Evolutionary conservation across 1,140 invertebrate genomes (phyloP), one percentile per base, ranked within the genome.

Genomic region (Anastatus disparis): DNA sequence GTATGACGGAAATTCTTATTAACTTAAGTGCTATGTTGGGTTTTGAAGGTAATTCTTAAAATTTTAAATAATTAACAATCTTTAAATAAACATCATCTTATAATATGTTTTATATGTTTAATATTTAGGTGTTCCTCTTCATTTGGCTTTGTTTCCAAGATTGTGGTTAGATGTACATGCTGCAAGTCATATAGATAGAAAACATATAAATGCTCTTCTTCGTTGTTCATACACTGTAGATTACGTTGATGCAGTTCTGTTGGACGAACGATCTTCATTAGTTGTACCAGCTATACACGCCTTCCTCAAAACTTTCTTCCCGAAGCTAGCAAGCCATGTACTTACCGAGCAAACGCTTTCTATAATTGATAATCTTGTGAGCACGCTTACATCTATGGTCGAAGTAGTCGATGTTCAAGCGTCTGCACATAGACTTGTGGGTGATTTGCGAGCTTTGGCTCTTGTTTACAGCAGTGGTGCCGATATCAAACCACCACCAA

Each of bases 21-120:
- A 92, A 91, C 76, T 82, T 96, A 52, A 93, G 92, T 80, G 93
- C 93, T 26, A 92, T 95, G 89, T 90, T 95, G 44, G 95, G 94
- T 59, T 92, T 93, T 76, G 95, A 97, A 88, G 94, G 89, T 77
- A 48, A 48, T 20, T 22, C 3, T 20, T 48, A 44, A 44, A 44
- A 44, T 44, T 15, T 7, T 44, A 35, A 55, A 55, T 52, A 55
- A 35, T 55, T 9, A 55, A 35, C 24, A 3, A 17, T 58, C 20
- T 4, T 24, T 20, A 20, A 61, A 59, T 13, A 42, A 20, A 31
- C n/a, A 17, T 29, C 65, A 48, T 27, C 55, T 24, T 15, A n/a
- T 44, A 44, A n/a, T 9, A 44, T 38, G 6, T 38, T 44, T 44
- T 44, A 15, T 44, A 10, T 15, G 40, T 22, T 58, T 22, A 4